phyloP scores from a whole-genome alignment of 2,113 vertebrate species.

The Ammodramus savannarum region DNA sequence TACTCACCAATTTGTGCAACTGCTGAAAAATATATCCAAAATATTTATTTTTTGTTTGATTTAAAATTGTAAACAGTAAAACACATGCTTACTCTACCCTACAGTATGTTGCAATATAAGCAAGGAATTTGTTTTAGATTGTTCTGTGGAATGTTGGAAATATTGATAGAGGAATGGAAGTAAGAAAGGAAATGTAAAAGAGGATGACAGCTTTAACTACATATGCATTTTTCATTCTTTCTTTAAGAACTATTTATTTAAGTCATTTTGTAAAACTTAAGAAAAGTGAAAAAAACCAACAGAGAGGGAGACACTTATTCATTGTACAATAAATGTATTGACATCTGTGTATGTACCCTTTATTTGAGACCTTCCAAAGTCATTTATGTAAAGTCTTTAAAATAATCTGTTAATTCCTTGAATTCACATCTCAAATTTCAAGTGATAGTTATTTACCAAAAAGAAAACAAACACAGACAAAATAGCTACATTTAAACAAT shows the following conservation, averaged over 20 bases:
- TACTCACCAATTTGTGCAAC: background rate
- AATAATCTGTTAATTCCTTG: background rate
- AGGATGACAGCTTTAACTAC: background rate
- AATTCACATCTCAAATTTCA: background rate
- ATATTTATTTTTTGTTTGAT: background rate
- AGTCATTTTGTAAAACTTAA: background rate
- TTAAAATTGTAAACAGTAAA: background rate
- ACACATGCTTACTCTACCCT: background rate
- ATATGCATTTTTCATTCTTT: background rate
- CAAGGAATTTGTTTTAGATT: background rate
- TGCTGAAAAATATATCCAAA: background rate
- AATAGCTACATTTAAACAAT: background rate
- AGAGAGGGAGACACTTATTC: background rate
- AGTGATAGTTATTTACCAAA: background rate
- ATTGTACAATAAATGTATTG: background rate
- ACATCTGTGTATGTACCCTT: too few relatives aligned
- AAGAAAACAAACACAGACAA: background rate
- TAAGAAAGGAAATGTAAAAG: background rate
- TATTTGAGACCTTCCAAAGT: background rate
- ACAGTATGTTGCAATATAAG: background rate
- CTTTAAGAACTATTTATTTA: background rate
- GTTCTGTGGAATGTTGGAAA: background rate
- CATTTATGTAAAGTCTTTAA: background rate
- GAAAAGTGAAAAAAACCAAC: background rate
- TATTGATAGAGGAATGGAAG: background rate